Evolutionary conservation across 1,140 invertebrate genomes (phyloP), one percentile per base, ranked within the genome.

Genomic region (Drosophila neocordata): DNA sequence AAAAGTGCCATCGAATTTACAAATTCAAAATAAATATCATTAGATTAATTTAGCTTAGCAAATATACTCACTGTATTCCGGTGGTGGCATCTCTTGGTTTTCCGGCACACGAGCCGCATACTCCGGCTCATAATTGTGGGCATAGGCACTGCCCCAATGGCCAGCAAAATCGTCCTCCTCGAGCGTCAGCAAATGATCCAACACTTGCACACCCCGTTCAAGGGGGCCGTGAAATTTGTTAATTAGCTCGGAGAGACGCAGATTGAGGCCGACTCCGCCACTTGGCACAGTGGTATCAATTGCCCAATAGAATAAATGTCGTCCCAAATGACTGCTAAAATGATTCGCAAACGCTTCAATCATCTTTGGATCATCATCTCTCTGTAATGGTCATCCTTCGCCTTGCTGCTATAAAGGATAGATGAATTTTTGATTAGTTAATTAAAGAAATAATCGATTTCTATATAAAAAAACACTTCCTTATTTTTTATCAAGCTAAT

Each of bases 141-240:
- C 71, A 55, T 91, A 91, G 31, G 87, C 90, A 67, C 81, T 91
- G 71, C 90, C 90, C 90, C 90, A 91, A 58, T 89, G 88, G 37
- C 91, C 88, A 62, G 73, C 83, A 55, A 92, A 91, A 44, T 91
- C 90, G 53, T 92, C 92, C 60, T 92, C 92, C 41, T 92, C 92
- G 69, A 92, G 90, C 18, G 91, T 92, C 67, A 93, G 88, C 55
- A 93, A 84, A 55, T 93, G 92, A 65, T 93, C 93, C 73, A 93
- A 69, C 62, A 93, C 91, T 52, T 93, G 92, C 35, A 93, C 92
- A 65, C 92, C 92, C 44, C 90, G 76, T 64, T 91, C 89, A 55
- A 90, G 79, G 73, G 83, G 83, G 65, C 82, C 89, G 66, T 92
- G 92, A 48, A 92, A 90, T 80, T 93, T 93, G 59, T 89, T 92